Evolutionary conservation across 2,797 vertebrate species (phyloP), one percentile per base, ranked within the genome.

Genomic region (Vireo griseus): DNA sequence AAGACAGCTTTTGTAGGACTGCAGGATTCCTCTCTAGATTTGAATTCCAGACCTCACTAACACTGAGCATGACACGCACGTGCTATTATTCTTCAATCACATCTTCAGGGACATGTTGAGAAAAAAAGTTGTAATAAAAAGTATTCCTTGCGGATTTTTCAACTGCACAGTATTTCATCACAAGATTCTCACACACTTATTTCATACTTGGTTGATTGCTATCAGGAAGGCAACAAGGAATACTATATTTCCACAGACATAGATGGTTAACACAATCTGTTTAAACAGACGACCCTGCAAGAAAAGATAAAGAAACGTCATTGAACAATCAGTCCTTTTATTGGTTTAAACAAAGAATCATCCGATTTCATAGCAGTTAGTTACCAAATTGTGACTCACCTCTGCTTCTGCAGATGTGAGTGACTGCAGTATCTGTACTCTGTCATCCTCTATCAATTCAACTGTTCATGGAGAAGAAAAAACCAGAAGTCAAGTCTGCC

Each of bases 211-310:
- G 95, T 68, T 95, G 97, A 99, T 96, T 73, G 97, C 97, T 94
- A 95, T 94, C 45, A 99, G 80, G 83, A 99, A 98, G 66, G 95
- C 77, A 90, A 90, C 67, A 28, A 99, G 97, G 86, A 98, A 99
- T 29, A 75, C 93, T 84, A 97, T 48, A 80, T 99, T 99, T 93
- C 98, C 99, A 91, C 98, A 97, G 57, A 98, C 29, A 84, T 98
- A 99, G 83, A 98, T 85, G 12, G 95, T 82, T 67, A 99, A 93
- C 72, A 99, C 96, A 24, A 96, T 37, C 90, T 98, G 98, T 97
- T 98, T 99, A 93, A 98, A 98, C 62, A 89, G 92, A 69, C 95
- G 96, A 31, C 97, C 98, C 98, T 99, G 97, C 29, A 94, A 95
- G 68, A 93, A 54, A 95, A 88, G 9, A 11, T 19, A 6, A 58